phyloP scores from a whole-genome alignment of 2,888 invertebrate genomes.

The Drosophila nr. perissopoda region DNA sequence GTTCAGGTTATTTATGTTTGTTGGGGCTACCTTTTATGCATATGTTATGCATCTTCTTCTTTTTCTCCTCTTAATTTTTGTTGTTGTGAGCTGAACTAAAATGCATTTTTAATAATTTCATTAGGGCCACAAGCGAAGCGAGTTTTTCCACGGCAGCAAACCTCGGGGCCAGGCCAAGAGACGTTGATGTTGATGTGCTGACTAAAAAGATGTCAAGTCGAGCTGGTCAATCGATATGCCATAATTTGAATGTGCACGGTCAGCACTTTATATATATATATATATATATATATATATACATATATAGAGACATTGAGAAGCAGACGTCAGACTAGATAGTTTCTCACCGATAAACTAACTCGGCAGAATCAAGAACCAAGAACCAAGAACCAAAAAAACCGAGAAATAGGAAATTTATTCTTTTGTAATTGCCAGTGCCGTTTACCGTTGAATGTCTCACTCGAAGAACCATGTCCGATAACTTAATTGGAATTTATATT shows the following conservation, averaged over 20 bases:
- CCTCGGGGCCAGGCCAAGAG: constrained; percentile 22
- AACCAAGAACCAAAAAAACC: neutral
- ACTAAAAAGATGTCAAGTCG: constrained; percentile 38
- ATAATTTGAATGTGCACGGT: constrained; percentile 70
- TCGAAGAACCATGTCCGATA: constrained; percentile 46
- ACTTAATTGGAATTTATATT: constrained; percentile 81
- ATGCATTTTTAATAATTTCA: constrained; percentile 80
- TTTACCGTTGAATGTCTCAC: constrained; percentile 73
- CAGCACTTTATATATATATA: constrained; percentile 71
- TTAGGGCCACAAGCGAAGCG: constrained; percentile 69
- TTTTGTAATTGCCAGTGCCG: constrained; percentile 75
- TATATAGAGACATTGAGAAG: constrained; percentile 15
- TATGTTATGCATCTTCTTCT: constrained; percentile 47
- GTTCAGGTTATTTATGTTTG: constrained; percentile 64
- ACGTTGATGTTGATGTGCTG: constrained; percentile 13
- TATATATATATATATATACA: constrained; percentile 48
- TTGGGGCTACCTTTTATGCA: constrained; percentile 49
- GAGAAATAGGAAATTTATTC: constrained; percentile 67
- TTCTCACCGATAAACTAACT: constrained; percentile 63
- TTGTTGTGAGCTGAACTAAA: constrained; percentile 51
- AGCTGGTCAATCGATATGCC: constrained; percentile 71
- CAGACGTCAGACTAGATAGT: constrained; percentile 48
- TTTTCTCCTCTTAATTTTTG: constrained; percentile 26
- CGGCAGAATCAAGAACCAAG: neutral
- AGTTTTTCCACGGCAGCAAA: constrained; percentile 2